Evolutionary conservation across 2,888 invertebrate genomes (phyloP).

Genomic region (Charanyca ferruginea): DNA sequence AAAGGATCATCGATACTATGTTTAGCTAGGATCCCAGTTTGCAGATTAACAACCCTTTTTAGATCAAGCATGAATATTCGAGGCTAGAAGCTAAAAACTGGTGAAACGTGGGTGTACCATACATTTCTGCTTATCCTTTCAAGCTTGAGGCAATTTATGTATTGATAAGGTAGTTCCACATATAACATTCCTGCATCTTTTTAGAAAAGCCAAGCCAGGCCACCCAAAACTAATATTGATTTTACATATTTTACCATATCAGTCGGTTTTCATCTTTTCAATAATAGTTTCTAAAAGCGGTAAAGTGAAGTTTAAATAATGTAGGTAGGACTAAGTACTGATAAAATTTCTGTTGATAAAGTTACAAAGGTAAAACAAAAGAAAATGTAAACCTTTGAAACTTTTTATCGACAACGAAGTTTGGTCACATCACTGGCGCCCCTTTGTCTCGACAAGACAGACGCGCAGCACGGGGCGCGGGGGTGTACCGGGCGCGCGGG

Average conservation of each 20-base stretch:
- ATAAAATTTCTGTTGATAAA: not conserved
- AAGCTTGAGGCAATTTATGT: too few species aligned
- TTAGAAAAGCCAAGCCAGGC: not conserved
- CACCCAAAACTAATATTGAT: too few species aligned
- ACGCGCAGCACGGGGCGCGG: constrained; percentile 79
- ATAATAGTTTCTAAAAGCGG: too few species aligned
- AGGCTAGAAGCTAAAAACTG: not conserved
- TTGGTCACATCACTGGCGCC: constrained; percentile 79
- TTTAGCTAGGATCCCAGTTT: constrained; percentile 19
- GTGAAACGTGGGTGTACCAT: not conserved
- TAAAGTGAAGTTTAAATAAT: too few species aligned
- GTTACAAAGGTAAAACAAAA: not conserved
- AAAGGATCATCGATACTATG: constrained; percentile 44
- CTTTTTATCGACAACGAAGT: constrained; percentile 60
- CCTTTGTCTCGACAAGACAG: constrained; percentile 91
- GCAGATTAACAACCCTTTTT: constrained; percentile 40
- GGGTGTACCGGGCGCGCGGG: constrained; percentile 65
- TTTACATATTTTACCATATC: not conserved
- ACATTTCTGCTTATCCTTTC: not conserved
- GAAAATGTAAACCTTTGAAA: constrained; percentile 27
- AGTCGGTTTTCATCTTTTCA: not conserved
- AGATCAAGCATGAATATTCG: constrained; percentile 29
- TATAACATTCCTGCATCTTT: too few species aligned
- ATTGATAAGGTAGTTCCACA: too few species aligned
- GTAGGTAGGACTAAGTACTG: not conserved